Evolutionary conservation across 2,888 invertebrate genomes (phyloP), one percentile per base, ranked within the genome.

Genomic region (Papilio gigon): DNA sequence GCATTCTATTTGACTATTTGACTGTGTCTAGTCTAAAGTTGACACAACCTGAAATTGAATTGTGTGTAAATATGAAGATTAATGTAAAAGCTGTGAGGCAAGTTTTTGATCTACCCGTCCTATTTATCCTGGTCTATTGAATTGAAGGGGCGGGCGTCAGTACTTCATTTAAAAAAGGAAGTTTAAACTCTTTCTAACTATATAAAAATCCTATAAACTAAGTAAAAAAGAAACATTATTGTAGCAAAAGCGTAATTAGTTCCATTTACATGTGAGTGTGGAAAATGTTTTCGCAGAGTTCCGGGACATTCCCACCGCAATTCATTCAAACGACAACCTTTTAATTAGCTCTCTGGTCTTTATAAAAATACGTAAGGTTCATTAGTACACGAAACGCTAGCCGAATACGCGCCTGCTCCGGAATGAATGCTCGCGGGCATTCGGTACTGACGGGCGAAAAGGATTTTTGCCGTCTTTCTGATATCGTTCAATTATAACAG

Each of bases 381-480:
- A 81, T 83, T 83, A 83, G 75, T 80, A 80, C 79, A 78, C 79
- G 77, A 81, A 83, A 78, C 77, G 65, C 63, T 76, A 79, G 76
- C 75, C 78, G 74, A 75, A 67, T 71, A 68, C 59, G 64, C 53
- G 73, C 67, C 73, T 73, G 74, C 75, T 50, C 73, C 68, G 47
- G 63, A 70, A 53, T 58, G 68, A 59, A 67, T 35, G 67, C 67
- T 66, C 67, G 67, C 42, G 67, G 70, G 67, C 67, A 69, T 66
- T 67, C 53, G 76, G 74, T 75, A 77, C 73, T 71, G 71, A 74
- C 73, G 72, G 9, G 73, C 9, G 8, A 11, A 30, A 71, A 73
- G 70, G 11, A 61, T 40, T 61, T 50, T 50, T 47, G 30, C 30
- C 33, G 22, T 53, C 50, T 17, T 12, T 67, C 61, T 22, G 17